Evolutionary conservation across 2,888 invertebrate species (phyloP), one percentile per base, ranked within the genome.

Genomic region (Saturnia pavonia): DNA sequence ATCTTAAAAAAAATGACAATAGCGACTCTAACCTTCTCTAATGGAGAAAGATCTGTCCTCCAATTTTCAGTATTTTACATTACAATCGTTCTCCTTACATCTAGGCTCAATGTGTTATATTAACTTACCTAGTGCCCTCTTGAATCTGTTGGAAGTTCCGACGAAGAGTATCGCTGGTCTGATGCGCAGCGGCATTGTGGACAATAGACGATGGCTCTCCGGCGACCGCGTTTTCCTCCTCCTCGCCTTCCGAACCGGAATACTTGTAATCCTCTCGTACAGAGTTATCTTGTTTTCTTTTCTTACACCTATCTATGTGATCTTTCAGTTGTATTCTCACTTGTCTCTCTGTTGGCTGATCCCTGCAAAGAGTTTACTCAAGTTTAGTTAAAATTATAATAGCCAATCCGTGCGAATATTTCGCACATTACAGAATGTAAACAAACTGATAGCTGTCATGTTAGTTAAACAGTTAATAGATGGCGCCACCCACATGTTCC

Each of bases 71-170:
- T n/a, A n/a, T n/a, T n/a, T n/a, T 4, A 34, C 6, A 34, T 34
- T 34, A 4, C 34, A 34, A 34, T 34, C 34, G 6, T 34, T 34
- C 34, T 34, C 34, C 34, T 34, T 34, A 34, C 6, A 34, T 34
- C 34, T 34, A 34, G 34, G 34, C 34, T 34, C 34, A 2, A 34
- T 34, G 34, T 34, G 34, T 34, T 48, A 14, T 54, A 27, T 27
- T 48, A 51, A 75, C 86, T 65, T 19, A 94, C 94, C 94, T 86
- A 71, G 82, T 80, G 65, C 96, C 96, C 84, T 96, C 98, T 91
- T 99, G 99, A 80, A 99, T 98, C 91, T 99, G 98, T 88, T 99
- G 99, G 96, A 99, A 99, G 94, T 99, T 99, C 73, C 99, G 96
- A 66, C 99, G 96, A 74, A 99, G 95, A 16, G 99, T 99, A 88